phyloP scores from a whole-genome alignment of 2,888 invertebrate genomes.

The Drosophila paranaensis region DNA sequence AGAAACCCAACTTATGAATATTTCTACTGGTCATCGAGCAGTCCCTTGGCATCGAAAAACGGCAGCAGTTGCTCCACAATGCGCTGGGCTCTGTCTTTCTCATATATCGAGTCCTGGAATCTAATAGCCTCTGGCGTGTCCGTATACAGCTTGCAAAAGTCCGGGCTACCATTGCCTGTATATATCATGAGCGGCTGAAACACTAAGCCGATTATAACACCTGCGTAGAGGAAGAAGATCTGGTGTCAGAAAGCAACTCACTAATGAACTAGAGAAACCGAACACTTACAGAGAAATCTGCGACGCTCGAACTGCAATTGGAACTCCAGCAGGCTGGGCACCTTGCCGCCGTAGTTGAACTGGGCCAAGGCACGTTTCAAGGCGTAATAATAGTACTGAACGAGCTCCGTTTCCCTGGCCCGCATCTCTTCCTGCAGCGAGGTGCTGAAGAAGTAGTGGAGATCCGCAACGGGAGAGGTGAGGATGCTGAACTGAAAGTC shows the following conservation, averaged over 20 bases:
- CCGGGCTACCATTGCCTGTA: slow-evolving; percentile 72
- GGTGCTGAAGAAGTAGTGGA: slow-evolving; percentile 79
- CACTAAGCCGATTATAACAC: slow-evolving; percentile 69
- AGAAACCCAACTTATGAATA: no score
- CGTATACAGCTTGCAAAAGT: slow-evolving; percentile 74
- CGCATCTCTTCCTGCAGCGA: slow-evolving; percentile 68
- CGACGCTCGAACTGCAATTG: slow-evolving; percentile 57
- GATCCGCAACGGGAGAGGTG: slow-evolving; percentile 71
- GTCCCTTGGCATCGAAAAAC: slow-evolving; percentile 78
- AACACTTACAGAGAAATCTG: slow-evolving; percentile 48
- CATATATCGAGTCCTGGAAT: slow-evolving; percentile 79
- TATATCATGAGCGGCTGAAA: slow-evolving; percentile 81
- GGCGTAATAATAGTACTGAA: slow-evolving; percentile 72
- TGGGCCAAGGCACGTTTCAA: slow-evolving; percentile 47
- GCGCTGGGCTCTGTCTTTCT: slow-evolving; percentile 68
- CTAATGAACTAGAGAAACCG: no score
- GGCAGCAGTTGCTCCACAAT: slow-evolving; percentile 77
- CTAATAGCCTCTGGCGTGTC: slow-evolving; percentile 73
- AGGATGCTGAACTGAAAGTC: slow-evolving; percentile 78
- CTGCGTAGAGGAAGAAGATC: slow-evolving; percentile 43
- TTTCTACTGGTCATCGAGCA: slow-evolving; percentile 70
- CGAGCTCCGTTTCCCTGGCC: slow-evolving; percentile 64
- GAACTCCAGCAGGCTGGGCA: slow-evolving; percentile 69
- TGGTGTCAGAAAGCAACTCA: background rate
- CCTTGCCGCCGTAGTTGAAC: slow-evolving; percentile 35